Percentiles rank a stretch among this genome's conserved stretches.
These are phyloP conservation scores for Petrocephalus schoutedeni DNA, from an alignment of 2,797 vertebrate genomes.

Conservation along the genomic window DNA sequence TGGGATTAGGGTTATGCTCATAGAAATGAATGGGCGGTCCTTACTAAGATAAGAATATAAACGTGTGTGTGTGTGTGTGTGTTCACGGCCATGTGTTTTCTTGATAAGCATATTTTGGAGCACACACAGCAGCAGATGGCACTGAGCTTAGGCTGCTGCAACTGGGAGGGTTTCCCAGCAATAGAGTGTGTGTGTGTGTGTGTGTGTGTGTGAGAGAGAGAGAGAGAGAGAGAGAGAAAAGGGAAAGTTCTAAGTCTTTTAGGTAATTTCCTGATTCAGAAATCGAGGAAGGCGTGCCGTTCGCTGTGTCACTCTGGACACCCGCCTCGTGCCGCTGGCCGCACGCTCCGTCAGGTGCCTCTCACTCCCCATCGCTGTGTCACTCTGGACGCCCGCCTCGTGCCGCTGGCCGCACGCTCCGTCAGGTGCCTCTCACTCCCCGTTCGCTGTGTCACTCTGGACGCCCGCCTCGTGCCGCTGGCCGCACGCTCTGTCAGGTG, in stretches of 20 bases:
- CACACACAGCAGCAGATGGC: conserved; percentile 66
- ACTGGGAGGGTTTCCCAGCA: conserved; percentile 41
- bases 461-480: too few relatives aligned
- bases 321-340: too few relatives aligned
- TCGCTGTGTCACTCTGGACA: neutral
- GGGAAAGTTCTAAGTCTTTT: neutral
- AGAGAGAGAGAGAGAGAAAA: neutral
- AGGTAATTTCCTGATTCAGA: neutral
- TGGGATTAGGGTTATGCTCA: too few relatives aligned
- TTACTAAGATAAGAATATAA: too few relatives aligned
- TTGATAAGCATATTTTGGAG: conserved; percentile 70
- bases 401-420: too few relatives aligned
- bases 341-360: too few relatives aligned
- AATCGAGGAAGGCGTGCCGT: neutral
- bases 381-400: neutral
- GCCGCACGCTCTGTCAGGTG: neutral
- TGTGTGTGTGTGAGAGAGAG: conserved; percentile 18
- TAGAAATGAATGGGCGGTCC: too few relatives aligned
- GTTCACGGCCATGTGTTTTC: conserved; percentile 47
- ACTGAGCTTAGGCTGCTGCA: conserved; percentile 39
- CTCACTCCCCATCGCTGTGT: neutral
- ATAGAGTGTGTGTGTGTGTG: conserved; percentile 20
- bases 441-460: too few relatives aligned
- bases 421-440: neutral
- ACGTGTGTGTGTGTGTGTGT: neutral